Evolutionary conservation across 2,888 invertebrate species (phyloP), one percentile per base, ranked within the genome.

Genomic region (Petrolisthes manimaculis): DNA sequence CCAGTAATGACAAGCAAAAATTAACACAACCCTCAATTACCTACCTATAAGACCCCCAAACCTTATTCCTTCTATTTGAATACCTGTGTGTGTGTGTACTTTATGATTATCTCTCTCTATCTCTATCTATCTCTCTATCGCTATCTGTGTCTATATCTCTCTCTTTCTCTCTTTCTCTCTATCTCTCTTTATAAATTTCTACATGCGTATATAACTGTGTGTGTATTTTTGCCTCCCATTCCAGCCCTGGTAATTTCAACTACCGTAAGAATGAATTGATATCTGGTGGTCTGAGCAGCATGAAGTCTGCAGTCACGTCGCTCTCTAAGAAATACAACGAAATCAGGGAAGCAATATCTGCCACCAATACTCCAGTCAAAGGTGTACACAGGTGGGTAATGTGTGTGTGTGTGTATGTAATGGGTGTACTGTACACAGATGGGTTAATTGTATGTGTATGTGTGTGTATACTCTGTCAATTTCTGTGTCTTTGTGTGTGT

Each of bases 301-400:
- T 91, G 21, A 86, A 89, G 21, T 89, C 89, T 6, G 91, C 89
- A 0, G 88, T 89, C 18, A 90, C 91, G 8, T 86, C 86, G 9
- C 67, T 91, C 51, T 90, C 89, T 79, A 89, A 89, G 82, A 90
- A 89, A 69, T 89, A 82, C 79, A 88, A 86, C 69, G 88, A 89
- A 54, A 71, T 91, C 14, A 83, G 83, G 4, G 89, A 89, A 12
- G 90, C 89, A 5, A 90, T 90, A 4, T 61, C 84, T 12, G 90
- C 89, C 37, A 89, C 86, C 77, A 89, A 86, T 78, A 84, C 86
- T 8, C 87, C 90, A 6, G 75, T 24, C 5, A 53, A 86, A 5
- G 80, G 71, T 8, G 86, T 55, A 8, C 83, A 77, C 21, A 84
- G 87, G 87, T 87, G 53, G 78, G 83, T 37, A n/a, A 1, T 18